These are phyloP conservation scores for Antrozous pallidus DNA, from an alignment of 2,797 vertebrate genomes.

Conservation along the genomic window DNA sequence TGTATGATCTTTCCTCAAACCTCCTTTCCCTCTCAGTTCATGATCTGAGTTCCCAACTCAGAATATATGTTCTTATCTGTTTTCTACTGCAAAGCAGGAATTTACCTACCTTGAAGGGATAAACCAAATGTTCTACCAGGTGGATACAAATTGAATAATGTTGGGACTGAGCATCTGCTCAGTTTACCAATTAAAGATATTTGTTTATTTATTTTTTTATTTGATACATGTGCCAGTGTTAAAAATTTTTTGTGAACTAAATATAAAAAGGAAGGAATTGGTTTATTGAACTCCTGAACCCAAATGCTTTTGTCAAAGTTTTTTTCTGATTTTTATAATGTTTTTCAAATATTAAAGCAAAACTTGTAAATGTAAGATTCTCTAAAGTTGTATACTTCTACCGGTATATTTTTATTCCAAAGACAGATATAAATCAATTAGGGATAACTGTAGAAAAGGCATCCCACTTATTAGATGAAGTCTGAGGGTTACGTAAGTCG, in stretches of 20 bases:
- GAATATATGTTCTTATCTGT: not conserved
- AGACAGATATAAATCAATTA: not conserved
- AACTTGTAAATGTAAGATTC: not conserved
- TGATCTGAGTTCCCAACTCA: not conserved
- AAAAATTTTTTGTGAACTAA: not conserved
- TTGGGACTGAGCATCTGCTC: not conserved
- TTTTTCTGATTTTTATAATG: not conserved
- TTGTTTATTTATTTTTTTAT: not conserved
- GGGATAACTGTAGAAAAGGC: not conserved
- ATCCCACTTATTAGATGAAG: not conserved
- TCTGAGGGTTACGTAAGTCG: not conserved
- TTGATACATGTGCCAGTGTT: not conserved
- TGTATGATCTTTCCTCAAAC: not conserved
- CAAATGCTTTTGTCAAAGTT: not conserved
- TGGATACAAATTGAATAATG: not conserved
- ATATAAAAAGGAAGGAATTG: not conserved
- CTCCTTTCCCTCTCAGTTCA: not conserved
- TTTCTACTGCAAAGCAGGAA: not conserved
- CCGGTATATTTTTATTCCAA: not conserved
- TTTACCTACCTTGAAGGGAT: not conserved
- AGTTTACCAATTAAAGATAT: not conserved
- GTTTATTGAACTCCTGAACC: not conserved
- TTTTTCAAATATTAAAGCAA: not conserved
- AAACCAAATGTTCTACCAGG: not conserved
- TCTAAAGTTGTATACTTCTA: not conserved